Conservation (phyloP, 2,113 vertebrate genomes). For the Eolophus roseicapilla region DNA sequence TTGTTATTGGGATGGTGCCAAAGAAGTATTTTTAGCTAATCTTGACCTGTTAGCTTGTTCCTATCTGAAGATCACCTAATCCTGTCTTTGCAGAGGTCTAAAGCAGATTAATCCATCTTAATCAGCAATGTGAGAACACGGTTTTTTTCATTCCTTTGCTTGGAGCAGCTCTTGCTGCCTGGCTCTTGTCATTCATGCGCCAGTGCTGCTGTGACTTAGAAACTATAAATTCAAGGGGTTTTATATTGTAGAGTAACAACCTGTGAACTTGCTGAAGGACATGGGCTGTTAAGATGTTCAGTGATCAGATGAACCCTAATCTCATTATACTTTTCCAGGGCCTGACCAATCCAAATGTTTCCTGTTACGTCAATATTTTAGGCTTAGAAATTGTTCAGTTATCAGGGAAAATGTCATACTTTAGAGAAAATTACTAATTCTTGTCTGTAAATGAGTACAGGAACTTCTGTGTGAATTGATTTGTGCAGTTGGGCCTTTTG, state of each 20-base stretch:
- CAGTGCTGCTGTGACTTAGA: neutral
- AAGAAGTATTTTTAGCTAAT: slow-evolving; percentile 42
- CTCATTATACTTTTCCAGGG: neutral
- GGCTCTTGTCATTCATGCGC: neutral
- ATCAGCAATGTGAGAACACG: neutral
- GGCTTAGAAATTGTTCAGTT: neutral
- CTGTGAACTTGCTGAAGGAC: neutral
- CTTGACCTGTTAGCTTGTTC: slow-evolving; percentile 9
- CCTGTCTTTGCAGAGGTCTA: neutral
- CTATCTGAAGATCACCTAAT: neutral
- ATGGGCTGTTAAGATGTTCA: neutral
- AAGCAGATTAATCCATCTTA: slow-evolving; percentile 1
- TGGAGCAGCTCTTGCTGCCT: neutral
- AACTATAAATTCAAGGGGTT: neutral
- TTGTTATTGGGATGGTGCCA: neutral
- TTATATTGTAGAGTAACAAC: neutral
- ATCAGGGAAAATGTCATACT: neutral
- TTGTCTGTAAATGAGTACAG: neutral
- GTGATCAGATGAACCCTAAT: neutral
- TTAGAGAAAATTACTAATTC: neutral
- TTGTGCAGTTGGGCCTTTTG: neutral
- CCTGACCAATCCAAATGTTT: neutral
- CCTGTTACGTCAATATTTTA: neutral
- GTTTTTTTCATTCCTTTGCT: neutral
- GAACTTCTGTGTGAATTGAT: neutral